Evolutionary conservation across 2,888 invertebrate species (phyloP).

Genomic region (Kuschelorhynchus macadamiae): DNA sequence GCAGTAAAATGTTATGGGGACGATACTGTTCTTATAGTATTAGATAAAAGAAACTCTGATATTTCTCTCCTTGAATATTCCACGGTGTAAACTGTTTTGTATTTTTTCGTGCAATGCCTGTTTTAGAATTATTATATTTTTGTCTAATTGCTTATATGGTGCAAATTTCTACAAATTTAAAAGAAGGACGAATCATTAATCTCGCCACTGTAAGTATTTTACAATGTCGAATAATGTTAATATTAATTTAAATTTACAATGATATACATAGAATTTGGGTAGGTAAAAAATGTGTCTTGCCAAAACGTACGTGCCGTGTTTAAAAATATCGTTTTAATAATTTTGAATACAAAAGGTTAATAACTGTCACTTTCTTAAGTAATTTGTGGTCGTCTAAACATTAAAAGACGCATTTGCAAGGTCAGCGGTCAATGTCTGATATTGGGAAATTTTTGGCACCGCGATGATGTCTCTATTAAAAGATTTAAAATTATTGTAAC

Average conservation of each 20-base stretch:
- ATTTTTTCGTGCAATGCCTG: no score
- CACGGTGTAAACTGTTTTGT: no score
- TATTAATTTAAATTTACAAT: slow-evolving; percentile 17
- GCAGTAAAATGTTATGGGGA: no score
- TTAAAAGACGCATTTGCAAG: slow-evolving; percentile 33
- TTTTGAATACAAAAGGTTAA: slow-evolving; percentile 45
- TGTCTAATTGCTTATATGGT: no score
- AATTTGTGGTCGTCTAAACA: slow-evolving; percentile 38
- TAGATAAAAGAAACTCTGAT: no score
- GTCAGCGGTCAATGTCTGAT: slow-evolving; percentile 38
- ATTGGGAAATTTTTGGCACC: slow-evolving; percentile 30
- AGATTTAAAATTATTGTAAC: background rate
- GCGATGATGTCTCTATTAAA: slow-evolving; percentile 1
- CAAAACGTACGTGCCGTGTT: slow-evolving; percentile 50
- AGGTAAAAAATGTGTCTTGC: slow-evolving; percentile 28
- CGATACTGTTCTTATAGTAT: no score
- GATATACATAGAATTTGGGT: slow-evolving; percentile 14
- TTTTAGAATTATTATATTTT: no score
- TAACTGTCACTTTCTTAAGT: slow-evolving; percentile 46
- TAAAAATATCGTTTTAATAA: slow-evolving; percentile 43
- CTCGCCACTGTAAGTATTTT: no score
- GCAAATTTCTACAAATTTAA: no score
- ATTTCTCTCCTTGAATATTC: no score
- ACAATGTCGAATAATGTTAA: no score
- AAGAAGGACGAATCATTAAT: no score